A percentile compares a stretch with the other conserved stretches of the same genome.
Conservation (phyloP, 2,888 invertebrate genomes). For the Koerneria pararmatus region DNA sequence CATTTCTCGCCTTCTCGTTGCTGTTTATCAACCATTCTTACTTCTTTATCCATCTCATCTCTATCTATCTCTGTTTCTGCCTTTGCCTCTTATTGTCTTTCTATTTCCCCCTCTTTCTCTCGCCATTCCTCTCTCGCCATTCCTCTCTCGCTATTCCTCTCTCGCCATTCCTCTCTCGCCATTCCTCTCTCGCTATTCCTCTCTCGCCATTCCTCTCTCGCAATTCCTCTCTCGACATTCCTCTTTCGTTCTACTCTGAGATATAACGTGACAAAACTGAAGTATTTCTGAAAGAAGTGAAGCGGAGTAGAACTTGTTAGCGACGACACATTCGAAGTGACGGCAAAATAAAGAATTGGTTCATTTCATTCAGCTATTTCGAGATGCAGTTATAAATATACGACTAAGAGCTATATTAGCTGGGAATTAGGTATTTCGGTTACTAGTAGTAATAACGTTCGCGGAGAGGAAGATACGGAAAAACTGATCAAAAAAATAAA, state of each 20-base stretch:
- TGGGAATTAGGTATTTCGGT: no score
- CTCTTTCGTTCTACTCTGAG: background rate
- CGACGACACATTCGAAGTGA: background rate
- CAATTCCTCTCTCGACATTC: background rate
- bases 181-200: conserved; percentile 1
- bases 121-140: background rate
- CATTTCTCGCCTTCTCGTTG: no score
- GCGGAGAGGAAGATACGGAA: no score
- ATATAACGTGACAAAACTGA: no score
- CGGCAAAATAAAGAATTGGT: no score
- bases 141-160: background rate
- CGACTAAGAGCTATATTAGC: no score
- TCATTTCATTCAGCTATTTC: no score
- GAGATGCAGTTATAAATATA: no score
- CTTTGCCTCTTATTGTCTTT: background rate
- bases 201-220: background rate
- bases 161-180: background rate
- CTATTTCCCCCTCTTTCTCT: background rate
- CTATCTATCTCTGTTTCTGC: background rate
- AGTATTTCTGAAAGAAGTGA: no score
- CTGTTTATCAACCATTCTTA: no score
- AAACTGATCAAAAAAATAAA: background rate
- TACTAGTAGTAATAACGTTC: no score
- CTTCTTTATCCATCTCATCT: background rate
- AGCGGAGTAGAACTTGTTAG: no score